phyloP scores from a whole-genome alignment of 1,140 invertebrate species.

The Uloborus diversus region DNA sequence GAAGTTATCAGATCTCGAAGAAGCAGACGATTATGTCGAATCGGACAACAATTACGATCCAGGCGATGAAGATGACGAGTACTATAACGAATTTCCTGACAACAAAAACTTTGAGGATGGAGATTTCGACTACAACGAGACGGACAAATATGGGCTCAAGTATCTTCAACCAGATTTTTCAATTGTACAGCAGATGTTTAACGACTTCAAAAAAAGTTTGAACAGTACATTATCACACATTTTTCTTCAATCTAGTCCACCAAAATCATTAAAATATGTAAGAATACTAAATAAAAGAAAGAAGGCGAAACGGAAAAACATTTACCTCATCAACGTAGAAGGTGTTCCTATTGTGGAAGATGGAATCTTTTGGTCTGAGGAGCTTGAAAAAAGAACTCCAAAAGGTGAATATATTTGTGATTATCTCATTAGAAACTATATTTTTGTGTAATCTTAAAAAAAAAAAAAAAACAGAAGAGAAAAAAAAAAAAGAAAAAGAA shows the following conservation, averaged over 20 bases:
- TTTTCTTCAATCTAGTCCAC: constrained; percentile 32
- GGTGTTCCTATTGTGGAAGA: constrained; percentile 57
- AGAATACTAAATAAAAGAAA: background rate
- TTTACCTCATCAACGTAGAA: constrained; percentile 30
- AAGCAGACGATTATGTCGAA: background rate
- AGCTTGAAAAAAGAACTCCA: constrained; percentile 43
- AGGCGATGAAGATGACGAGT: background rate
- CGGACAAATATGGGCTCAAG: background rate
- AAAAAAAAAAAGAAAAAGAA: too few relatives aligned
- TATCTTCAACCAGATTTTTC: background rate
- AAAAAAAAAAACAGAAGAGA: too few relatives aligned
- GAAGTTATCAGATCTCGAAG: background rate
- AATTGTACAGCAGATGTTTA: background rate
- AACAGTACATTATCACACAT: background rate
- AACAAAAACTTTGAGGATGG: constrained; percentile 40
- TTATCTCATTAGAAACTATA: too few relatives aligned
- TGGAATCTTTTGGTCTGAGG: constrained; percentile 55
- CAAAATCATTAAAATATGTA: background rate
- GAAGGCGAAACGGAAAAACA: background rate
- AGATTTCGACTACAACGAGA: constrained; percentile 45
- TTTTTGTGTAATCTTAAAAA: too few relatives aligned
- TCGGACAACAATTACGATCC: background rate
- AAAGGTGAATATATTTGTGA: constrained; percentile 9
- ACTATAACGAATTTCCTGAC: constrained; percentile 4
- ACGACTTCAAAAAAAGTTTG: background rate